Conservation (phyloP, 2,888 invertebrate species). For the Heliconius erato region DNA sequence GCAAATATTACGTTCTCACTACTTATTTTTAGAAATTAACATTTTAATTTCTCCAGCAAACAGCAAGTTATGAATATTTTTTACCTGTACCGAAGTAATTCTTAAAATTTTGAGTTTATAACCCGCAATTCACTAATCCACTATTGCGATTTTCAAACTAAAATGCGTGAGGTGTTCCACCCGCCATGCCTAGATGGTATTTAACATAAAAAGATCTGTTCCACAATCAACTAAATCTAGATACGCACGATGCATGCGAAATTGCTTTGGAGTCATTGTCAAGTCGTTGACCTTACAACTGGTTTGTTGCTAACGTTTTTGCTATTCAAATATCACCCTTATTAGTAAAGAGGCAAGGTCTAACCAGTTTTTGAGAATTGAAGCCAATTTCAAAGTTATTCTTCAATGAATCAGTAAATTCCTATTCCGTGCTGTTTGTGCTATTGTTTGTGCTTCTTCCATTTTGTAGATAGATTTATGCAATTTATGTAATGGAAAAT, state of each 20-base stretch:
- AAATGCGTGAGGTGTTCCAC: background rate
- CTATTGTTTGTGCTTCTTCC: constrained; percentile 41
- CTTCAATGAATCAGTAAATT: constrained; percentile 41
- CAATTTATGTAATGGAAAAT: constrained; percentile 7
- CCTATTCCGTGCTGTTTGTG: constrained; percentile 28
- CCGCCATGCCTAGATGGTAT: background rate
- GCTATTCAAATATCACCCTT: constrained; percentile 35
- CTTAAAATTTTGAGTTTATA: background rate
- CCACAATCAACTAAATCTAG: constrained; percentile 55
- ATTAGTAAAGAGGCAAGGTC: constrained; percentile 2
- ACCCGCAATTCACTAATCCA: background rate
- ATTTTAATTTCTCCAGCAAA: too few relatives aligned
- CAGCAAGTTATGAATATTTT: too few relatives aligned
- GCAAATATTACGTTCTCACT: background rate
- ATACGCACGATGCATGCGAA: constrained; percentile 59
- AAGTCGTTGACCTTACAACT: constrained; percentile 53
- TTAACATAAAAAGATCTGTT: background rate
- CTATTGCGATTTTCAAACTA: background rate
- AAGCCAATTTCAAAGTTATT: constrained; percentile 23
- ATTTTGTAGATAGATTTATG: constrained; percentile 32
- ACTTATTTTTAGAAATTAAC: background rate
- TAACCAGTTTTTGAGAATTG: background rate
- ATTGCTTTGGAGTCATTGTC: constrained; percentile 54
- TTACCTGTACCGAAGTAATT: background rate
- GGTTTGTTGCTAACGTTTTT: constrained; percentile 40